Conservation (phyloP, 2,888 invertebrate species). For the Parnassius apollo region DNA sequence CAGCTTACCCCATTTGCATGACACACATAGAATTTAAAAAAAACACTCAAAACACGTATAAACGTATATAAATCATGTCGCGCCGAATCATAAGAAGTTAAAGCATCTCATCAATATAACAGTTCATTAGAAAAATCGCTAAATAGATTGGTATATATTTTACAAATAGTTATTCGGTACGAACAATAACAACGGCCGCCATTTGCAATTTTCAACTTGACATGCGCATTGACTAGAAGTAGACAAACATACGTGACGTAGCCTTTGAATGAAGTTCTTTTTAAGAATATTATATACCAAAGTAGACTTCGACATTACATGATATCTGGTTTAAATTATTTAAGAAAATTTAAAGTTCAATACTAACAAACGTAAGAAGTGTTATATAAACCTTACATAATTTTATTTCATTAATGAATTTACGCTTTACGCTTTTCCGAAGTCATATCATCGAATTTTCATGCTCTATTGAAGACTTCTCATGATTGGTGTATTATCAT, state of each 20-base stretch:
- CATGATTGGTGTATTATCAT: slow-evolving; percentile 62
- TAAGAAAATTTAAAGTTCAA: neutral
- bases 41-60: slow-evolving; percentile 79
- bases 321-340: neutral
- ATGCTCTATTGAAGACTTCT: slow-evolving; percentile 63
- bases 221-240: slow-evolving; percentile 84
- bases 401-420: slow-evolving; percentile 3
- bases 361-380: neutral
- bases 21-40: slow-evolving; percentile 85
- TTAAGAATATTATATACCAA: slow-evolving; percentile 24
- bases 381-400: neutral
- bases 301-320: neutral
- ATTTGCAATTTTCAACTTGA: slow-evolving; percentile 96
- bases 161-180: slow-evolving; percentile 90
- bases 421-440: slow-evolving; percentile 46
- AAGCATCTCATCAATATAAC: slow-evolving; percentile 76
- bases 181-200: slow-evolving; percentile 99
- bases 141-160: slow-evolving; percentile 85
- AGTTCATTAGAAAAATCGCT: slow-evolving; percentile 81
- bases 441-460: slow-evolving; percentile 51
- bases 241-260: slow-evolving; percentile 70
- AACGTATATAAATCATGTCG: slow-evolving; percentile 75
- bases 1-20: slow-evolving; percentile 88
- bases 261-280: slow-evolving; percentile 51
- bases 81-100: slow-evolving; percentile 75